phyloP scores from a whole-genome alignment of 2,113 vertebrate genomes.

The Pyxicephalus adspersus region DNA sequence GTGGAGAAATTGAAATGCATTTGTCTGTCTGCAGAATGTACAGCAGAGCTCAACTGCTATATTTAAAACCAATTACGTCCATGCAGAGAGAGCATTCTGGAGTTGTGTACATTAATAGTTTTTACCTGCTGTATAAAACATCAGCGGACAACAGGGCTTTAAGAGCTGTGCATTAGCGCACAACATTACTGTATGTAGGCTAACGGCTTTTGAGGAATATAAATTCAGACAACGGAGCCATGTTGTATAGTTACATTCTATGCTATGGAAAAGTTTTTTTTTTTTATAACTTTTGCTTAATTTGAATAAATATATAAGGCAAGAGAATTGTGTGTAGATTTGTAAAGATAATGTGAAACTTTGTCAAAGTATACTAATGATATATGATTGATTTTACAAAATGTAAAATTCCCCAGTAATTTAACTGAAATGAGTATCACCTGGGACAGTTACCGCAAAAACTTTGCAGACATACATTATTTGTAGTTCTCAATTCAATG shows the following conservation, averaged over 20 bases:
- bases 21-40: constrained; percentile 47
- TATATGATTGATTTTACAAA: no score
- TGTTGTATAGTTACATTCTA: not conserved
- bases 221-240: not conserved
- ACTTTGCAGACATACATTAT: no score
- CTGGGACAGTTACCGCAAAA: no score
- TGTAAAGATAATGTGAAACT: no score
- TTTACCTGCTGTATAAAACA: constrained; percentile 47
- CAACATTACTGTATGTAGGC: not conserved
- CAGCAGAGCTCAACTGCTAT: constrained; percentile 50
- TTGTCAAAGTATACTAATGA: no score
- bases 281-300: no score
- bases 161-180: constrained; percentile 20
- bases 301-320: no score
- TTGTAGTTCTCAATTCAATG: no score
- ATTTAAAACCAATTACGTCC: constrained; percentile 55
- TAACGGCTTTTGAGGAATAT: not conserved
- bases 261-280: no score
- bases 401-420: no score
- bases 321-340: no score
- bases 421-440: no score
- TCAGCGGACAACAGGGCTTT: constrained; percentile 33
- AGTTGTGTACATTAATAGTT: constrained; percentile 34
- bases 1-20: constrained; percentile 51
- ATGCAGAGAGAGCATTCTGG: constrained; percentile 24